Conservation (phyloP, 2,888 invertebrate genomes). For the Labia minor region DNA sequence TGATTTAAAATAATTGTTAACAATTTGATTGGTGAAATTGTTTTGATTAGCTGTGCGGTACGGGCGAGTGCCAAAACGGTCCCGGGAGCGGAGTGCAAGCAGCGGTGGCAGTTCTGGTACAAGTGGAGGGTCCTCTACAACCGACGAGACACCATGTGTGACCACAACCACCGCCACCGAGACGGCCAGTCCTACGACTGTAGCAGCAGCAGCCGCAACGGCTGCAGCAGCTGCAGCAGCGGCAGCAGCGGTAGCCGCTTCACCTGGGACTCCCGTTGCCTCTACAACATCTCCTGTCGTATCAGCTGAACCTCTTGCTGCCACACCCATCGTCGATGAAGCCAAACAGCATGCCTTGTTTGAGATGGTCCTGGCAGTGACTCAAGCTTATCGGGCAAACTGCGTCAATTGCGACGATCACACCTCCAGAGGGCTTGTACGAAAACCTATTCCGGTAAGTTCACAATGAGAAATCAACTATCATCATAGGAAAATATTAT, state of each 20-base stretch:
- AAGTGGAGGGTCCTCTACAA: constrained; percentile 27
- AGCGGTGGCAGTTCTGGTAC: constrained; percentile 30
- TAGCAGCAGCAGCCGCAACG: constrained; percentile 26
- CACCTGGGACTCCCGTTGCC: constrained; percentile 37
- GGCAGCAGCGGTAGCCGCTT: constrained; percentile 27
- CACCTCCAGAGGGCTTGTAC: constrained; percentile 50
- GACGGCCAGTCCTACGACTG: constrained; percentile 23
- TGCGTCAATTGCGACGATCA: constrained; percentile 83
- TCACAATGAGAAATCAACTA: no score
- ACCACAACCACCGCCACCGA: constrained; percentile 27
- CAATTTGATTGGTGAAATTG: no score
- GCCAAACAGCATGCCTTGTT: constrained; percentile 55
- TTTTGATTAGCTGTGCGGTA: constrained; percentile 86
- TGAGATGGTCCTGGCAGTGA: constrained; percentile 66
- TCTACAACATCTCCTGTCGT: constrained; percentile 28
- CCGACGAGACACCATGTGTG: constrained; percentile 27
- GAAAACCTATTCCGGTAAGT: constrained; percentile 53
- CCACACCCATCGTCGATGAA: constrained; percentile 41
- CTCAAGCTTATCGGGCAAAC: constrained; percentile 75
- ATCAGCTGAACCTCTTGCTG: constrained; percentile 35
- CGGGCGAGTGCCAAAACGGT: constrained; percentile 89
- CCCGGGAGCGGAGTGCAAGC: constrained; percentile 65
- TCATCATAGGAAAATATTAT: no score
- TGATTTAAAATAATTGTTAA: no score
- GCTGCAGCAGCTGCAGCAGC: constrained; percentile 22